Evolutionary conservation across 1,140 invertebrate species (phyloP).

Genomic region (Drosophila oshimai): DNA sequence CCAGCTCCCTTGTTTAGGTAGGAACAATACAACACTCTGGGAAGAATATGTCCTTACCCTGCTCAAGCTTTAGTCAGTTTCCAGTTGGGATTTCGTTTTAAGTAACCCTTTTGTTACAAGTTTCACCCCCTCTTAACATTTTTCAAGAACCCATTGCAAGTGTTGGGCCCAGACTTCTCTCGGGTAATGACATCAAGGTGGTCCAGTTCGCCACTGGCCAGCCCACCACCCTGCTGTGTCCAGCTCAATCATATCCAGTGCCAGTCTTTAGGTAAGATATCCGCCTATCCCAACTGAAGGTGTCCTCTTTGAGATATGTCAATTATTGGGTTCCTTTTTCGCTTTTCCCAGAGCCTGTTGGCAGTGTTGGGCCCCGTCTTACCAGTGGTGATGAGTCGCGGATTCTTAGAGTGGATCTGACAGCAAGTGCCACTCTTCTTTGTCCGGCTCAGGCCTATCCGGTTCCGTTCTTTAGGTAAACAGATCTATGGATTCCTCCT

Average conservation of each 20-base stretch:
- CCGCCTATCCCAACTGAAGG: constrained; percentile 45
- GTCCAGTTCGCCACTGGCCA: constrained; percentile 85
- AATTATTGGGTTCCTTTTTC: background rate
- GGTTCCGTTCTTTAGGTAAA: constrained; percentile 87
- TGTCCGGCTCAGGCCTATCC: constrained; percentile 89
- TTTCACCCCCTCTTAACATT: background rate
- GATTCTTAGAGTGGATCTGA: constrained; percentile 55
- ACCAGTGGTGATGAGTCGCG: constrained; percentile 80
- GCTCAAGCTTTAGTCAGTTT: constrained; percentile 50
- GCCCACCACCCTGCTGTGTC: constrained; percentile 86
- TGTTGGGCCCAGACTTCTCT: constrained; percentile 85
- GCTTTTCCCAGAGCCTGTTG: constrained; percentile 86
- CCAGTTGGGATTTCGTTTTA: background rate
- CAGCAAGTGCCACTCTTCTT: constrained; percentile 83
- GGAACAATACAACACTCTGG: constrained; percentile 6
- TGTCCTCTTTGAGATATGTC: background rate
- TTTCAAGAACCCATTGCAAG: constrained; percentile 84
- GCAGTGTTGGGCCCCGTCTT: constrained; percentile 87
- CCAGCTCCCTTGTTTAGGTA: constrained; percentile 89
- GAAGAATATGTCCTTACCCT: background rate
- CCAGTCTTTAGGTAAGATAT: constrained; percentile 84
- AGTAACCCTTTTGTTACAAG: background rate
- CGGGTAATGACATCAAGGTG: constrained; percentile 83
- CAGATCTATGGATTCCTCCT: too few species aligned
- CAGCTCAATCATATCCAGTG: constrained; percentile 89